A percentile compares a stretch with the other conserved stretches of the same genome.
phyloP scores from a whole-genome alignment of 1,140 invertebrate species.

The Drosophila sulfurigaster region DNA sequence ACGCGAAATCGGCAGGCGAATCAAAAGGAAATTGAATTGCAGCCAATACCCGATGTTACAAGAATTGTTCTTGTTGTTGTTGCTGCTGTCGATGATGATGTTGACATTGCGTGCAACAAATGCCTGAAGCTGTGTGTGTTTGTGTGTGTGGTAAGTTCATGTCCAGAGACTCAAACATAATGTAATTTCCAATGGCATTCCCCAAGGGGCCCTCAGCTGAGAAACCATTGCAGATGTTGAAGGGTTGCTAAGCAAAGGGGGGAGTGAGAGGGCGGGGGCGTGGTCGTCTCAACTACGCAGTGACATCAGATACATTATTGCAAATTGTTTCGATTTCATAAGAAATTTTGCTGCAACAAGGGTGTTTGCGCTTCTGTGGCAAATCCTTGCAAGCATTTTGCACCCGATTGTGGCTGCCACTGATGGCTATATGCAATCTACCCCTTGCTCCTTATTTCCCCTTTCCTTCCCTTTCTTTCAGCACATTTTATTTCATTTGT shows the following conservation, averaged over 20 bases:
- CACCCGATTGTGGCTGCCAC: constrained; percentile 34
- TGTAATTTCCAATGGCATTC: constrained; percentile 65
- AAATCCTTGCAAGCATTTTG: constrained; percentile 58
- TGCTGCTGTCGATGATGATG: constrained; percentile 51
- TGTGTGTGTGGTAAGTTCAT: constrained; percentile 8
- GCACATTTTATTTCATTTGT: constrained; percentile 73
- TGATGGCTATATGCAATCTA: constrained; percentile 70
- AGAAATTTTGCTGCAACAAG: constrained; percentile 61
- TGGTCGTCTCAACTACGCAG: constrained; percentile 48
- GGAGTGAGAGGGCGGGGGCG: constrained; percentile 7
- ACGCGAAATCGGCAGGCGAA: constrained; percentile 46
- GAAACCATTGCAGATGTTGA: constrained; percentile 19
- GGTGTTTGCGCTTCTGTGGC: constrained; percentile 18
- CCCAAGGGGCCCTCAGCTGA: constrained; percentile 6
- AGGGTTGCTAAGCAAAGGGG: constrained; percentile 29
- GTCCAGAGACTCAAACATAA: constrained; percentile 44
- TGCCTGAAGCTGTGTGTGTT: constrained; percentile 26
- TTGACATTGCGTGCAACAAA: constrained; percentile 81
- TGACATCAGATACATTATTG: constrained; percentile 83
- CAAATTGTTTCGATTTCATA: constrained; percentile 82
- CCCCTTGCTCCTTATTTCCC: not conserved
- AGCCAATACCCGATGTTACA: constrained; percentile 34
- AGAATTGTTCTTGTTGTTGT: constrained; percentile 3
- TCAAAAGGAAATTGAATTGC: constrained; percentile 77
- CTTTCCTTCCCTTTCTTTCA: not conserved